phyloP scores from a whole-genome alignment of 35 echinoderm and acorn worm species.

The Ophiothrix spiculata region DNA sequence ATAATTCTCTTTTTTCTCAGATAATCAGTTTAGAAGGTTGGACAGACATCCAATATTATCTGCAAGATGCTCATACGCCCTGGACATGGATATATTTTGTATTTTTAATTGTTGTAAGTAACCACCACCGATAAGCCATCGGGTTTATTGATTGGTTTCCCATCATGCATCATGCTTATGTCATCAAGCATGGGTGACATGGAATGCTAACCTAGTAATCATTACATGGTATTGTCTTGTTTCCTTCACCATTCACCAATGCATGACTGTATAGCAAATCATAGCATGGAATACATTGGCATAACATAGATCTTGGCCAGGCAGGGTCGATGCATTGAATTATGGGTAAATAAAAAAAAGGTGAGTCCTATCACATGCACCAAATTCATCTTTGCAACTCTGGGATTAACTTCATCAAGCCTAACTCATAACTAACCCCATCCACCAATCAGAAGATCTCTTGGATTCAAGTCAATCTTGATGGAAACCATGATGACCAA shows the following conservation, averaged over 20 bases:
- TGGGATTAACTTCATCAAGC: not conserved
- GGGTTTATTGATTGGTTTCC: too few species aligned
- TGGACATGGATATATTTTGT: slow-evolving; percentile 99
- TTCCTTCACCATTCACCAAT: not conserved
- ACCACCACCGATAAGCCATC: too few species aligned
- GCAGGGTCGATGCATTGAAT: not conserved
- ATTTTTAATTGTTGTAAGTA: slow-evolving; percentile 99
- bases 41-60: slow-evolving; percentile 93
- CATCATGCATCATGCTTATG: not conserved
- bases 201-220: not conserved
- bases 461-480: not conserved
- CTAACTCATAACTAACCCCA: not conserved
- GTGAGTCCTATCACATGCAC: not conserved
- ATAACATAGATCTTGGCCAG: not conserved
- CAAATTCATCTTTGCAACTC: not conserved
- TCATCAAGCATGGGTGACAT: not conserved
- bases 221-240: not conserved
- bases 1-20: slow-evolving; percentile 36
- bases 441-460: not conserved
- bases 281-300: not conserved
- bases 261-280: not conserved
- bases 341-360: not conserved
- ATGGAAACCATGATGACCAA: too few species aligned
- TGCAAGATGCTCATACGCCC: slow-evolving; percentile 82
- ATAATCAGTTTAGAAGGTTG: slow-evolving; percentile 99